Evolutionary conservation across 2,888 invertebrate genomes (phyloP), one percentile per base, ranked within the genome.

Genomic region (Drosophila kambysellisi): DNA sequence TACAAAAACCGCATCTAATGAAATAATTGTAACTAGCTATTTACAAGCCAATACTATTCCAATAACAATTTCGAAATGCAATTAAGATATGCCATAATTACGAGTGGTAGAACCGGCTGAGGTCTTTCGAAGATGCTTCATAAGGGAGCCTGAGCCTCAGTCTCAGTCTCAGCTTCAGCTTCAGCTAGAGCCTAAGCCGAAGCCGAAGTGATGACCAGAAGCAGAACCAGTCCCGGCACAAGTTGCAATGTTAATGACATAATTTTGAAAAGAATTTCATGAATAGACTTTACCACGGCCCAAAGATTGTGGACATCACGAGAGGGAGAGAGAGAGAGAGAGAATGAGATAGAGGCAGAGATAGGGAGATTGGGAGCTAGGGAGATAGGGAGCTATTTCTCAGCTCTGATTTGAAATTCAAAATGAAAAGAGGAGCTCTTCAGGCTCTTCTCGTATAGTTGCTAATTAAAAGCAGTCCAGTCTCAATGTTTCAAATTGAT

Each of bases 61-160:
- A 80, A 80, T 70, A 65, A 50, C 63, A 60, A 77, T 77, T 81
- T 81, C 79, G 52, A 81, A 81, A 81, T 63, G 76, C 58, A 87
- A 81, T 84, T 81, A 84, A 89, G 87, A 84, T 84, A 89, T 84
- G 84, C 88, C 88, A 84, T 84, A 89, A 84, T 84, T 89, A 89
- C 59, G 29, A 43, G 52, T 52, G 5, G 53, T 17, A 41, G 17
- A 64, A 61, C 76, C 52, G 64, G 64, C 78, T 68, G 39, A 32
- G 46, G 29, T 59, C 68, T 72, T 58, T 48, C n/a, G 25, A 37
- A 50, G 63, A 41, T 52, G 60, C 33, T 20, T 60, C 54, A 48
- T 53, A 51, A 37, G 43, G 32, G 43, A 43, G 59, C 11, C 32
- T 50, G 33, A 29, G 25, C 20, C 53, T 15, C 33, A 35, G 33